A percentile compares a stretch with the other conserved stretches of the same genome.
Conservation (phyloP, 2,797 vertebrate species). For the Limosa lapponica region DNA sequence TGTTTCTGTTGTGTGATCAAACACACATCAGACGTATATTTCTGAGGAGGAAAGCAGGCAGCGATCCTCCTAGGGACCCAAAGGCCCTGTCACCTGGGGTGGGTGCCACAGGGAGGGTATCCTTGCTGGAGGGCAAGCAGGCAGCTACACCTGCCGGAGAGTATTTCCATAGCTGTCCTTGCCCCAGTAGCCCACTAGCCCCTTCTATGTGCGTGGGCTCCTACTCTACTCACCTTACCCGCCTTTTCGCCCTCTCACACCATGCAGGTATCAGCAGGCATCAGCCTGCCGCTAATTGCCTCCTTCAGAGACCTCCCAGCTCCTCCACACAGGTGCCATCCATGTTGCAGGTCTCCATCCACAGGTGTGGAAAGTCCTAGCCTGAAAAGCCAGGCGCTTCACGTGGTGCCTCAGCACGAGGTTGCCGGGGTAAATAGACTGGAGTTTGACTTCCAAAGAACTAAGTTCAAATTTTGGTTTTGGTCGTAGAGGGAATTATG, state of each 20-base stretch:
- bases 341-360: neutral
- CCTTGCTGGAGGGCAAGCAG: neutral
- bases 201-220: neutral
- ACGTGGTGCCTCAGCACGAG: neutral
- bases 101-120: fast-evolving
- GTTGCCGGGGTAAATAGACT: neutral
- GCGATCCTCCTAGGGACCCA: neutral
- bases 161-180: neutral
- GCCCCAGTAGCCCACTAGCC: neutral
- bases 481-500: neutral
- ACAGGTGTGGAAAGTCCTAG: fast-evolving
- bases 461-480: neutral
- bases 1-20: neutral
- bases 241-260: neutral
- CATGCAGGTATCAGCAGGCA: neutral
- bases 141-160: neutral
- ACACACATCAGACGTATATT: neutral
- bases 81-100: neutral
- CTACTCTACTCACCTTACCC: neutral
- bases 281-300: neutral
- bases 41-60: neutral
- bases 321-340: fast-evolving
- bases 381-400: neutral
- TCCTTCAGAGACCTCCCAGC: neutral
- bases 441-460: neutral